A percentile compares a stretch with the other conserved stretches of the same genome.
Conservation (phyloP, 23 tunicate species). For the Oikopleura dioica region DNA sequence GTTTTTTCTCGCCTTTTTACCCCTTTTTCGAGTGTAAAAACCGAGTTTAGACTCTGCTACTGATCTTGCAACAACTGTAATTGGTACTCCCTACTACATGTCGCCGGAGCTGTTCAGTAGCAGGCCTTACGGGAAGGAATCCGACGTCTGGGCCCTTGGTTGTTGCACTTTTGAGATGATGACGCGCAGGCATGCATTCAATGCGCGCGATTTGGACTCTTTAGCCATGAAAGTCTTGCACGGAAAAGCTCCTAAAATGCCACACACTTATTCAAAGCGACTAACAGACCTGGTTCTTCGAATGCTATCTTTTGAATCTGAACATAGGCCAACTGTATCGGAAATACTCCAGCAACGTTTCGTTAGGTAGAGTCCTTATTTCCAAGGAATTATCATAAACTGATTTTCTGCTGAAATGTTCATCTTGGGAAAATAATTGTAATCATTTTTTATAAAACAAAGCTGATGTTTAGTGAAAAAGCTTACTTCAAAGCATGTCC, state of each 20-base stretch:
- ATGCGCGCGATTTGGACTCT: constrained; percentile 95
- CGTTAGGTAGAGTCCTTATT: too few relatives aligned
- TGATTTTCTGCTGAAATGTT: too few relatives aligned
- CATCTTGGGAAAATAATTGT: too few relatives aligned
- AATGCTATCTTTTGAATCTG: constrained; percentile 9
- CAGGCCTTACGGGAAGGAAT: constrained; percentile 74
- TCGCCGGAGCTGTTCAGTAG: constrained; percentile 86
- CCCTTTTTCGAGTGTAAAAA: too few relatives aligned
- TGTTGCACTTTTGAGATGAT: constrained; percentile 95
- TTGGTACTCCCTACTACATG: constrained; percentile 92
- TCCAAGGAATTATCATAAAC: too few relatives aligned
- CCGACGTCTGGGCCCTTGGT: constrained; percentile 96
- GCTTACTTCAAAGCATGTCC: too few relatives aligned
- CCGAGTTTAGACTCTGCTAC: constrained; percentile 7
- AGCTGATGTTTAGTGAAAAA: too few relatives aligned
- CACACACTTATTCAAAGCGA: not conserved
- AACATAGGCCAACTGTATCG: not conserved
- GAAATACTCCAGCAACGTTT: not conserved
- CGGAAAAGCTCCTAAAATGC: constrained; percentile 17
- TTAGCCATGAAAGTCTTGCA: constrained; percentile 65
- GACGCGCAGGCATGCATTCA: constrained; percentile 79
- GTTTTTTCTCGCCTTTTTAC: too few relatives aligned
- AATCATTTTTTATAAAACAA: too few relatives aligned
- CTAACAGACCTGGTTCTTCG: not conserved
- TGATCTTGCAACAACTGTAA: constrained; percentile 5